phyloP scores from a whole-genome alignment of 2,888 invertebrate species.

The Meloe dianella region DNA sequence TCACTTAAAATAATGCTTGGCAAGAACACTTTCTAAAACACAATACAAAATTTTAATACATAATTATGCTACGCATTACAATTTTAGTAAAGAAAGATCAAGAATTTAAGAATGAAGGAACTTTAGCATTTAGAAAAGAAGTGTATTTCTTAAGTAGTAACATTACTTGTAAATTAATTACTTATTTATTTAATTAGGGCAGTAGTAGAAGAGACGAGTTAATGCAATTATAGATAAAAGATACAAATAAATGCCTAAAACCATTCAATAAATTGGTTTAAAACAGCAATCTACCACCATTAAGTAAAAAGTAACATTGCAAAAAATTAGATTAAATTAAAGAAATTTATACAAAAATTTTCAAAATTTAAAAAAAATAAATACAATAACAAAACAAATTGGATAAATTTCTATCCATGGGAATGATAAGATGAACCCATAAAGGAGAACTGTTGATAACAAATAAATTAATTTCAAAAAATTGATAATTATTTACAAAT shows the following conservation, averaged over 20 bases:
- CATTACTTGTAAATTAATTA: neutral
- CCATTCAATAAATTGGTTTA: slow-evolving; percentile 5
- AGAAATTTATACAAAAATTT: slow-evolving; percentile 25
- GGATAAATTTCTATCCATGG: slow-evolving; percentile 45
- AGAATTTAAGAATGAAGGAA: slow-evolving; percentile 12
- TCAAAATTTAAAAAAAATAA: slow-evolving; percentile 23
- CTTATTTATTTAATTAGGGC: neutral
- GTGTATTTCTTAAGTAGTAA: slow-evolving; percentile 6
- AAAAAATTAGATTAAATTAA: slow-evolving; percentile 18
- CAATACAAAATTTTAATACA: slow-evolving; percentile 32
- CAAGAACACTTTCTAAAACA: slow-evolving; percentile 42
- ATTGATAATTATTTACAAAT: neutral
- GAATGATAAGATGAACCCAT: slow-evolving; percentile 51
- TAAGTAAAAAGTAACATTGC: slow-evolving; percentile 20
- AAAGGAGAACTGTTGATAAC: slow-evolving; percentile 44
- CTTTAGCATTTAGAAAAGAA: neutral
- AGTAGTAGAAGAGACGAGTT: neutral
- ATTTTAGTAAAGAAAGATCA: neutral
- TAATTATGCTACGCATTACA: slow-evolving; percentile 6
- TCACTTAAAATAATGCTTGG: slow-evolving; percentile 40
- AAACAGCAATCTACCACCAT: slow-evolving; percentile 36
- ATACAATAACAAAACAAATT: slow-evolving; percentile 41
- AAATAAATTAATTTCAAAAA: slow-evolving; percentile 46
- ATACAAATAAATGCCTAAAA: neutral
- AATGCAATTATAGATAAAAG: neutral